Base-by-base conservation (phyloP, 37 sponge, comb jelly and placozoan genomes). In the Geodia barretti region DNA sequence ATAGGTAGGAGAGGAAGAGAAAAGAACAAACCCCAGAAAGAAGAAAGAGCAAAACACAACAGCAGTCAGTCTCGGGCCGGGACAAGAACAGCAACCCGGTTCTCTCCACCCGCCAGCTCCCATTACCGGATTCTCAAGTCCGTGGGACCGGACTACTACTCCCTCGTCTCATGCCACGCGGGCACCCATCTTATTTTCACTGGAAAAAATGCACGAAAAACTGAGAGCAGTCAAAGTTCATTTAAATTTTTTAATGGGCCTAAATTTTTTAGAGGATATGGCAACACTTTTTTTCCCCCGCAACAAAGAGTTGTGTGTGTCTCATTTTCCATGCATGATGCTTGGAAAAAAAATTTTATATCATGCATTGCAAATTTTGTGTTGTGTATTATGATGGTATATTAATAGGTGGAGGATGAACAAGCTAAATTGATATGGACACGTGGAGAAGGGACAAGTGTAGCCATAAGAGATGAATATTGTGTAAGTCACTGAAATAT, bases 401-500 rank as follows among this genome's bases (percentile, higher is more conserved):
- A n/a, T n/a, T n/a, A n/a, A n/a, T 47, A 79, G 79, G 79, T 25
- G 43, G 43, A 4, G 79, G 79, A 69, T 79, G 58, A 47, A 32
- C 14, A 79, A 79, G 60, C 79, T 3, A 79, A 68, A 60, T 4
- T 68, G 33, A 68, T 79, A 29, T 79, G 79, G 79, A 31, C 69
- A 14, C 2, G 19, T 17, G 67, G 79, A 70, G 68, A 70, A 28
- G 14, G 54, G 14, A 47, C 54, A 14, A 47, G 54, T 47, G 54
- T 7, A 47, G 54, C 54, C 14, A 47, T 17, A 14, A 47, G 54
- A 62, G 37, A 30, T 67, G 61, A 47, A 14, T 47, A 47, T 14
- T 47, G 54, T 47, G 54, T 47, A 47, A 47, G 54, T 47, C 54
- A 47, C n/a, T n/a, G n/a, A n/a, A n/a, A n/a, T n/a, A n/a, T n/a